Conservation (phyloP, 2,888 invertebrate species). For the Plebejus anna region DNA sequence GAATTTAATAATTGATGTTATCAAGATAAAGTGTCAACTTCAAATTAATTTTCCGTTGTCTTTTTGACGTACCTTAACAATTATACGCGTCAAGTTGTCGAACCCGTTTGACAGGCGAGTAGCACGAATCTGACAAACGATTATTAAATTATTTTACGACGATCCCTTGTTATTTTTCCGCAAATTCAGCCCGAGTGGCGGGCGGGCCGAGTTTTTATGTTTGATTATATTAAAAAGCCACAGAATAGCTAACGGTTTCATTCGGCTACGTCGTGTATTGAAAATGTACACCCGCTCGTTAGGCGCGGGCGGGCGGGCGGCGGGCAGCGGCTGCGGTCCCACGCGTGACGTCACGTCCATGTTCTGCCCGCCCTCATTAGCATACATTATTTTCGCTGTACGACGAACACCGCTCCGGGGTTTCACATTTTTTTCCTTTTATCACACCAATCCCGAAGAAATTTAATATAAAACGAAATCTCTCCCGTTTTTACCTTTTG, state of each 20-base stretch:
- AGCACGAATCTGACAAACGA: background rate
- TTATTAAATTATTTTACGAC: background rate
- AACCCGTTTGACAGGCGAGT: background rate
- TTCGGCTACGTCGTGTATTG: slow-evolving; percentile 49
- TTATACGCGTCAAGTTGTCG: background rate
- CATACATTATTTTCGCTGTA: slow-evolving; percentile 77
- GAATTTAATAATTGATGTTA: background rate
- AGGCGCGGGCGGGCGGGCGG: slow-evolving; percentile 48
- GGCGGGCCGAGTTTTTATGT: slow-evolving; percentile 22
- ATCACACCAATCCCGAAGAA: slow-evolving; percentile 48
- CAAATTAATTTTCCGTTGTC: background rate
- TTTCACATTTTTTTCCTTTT: slow-evolving; percentile 63
- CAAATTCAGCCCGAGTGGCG: background rate
- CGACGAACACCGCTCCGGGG: slow-evolving; percentile 62
- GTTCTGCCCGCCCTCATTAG: slow-evolving; percentile 70
- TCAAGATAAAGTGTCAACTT: background rate
- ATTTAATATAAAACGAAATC: slow-evolving; percentile 30
- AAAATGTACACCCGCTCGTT: slow-evolving; percentile 73
- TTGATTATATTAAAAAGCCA: slow-evolving; percentile 35
- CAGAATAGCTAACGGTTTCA: slow-evolving; percentile 44
- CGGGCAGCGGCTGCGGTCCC: slow-evolving; percentile 62
- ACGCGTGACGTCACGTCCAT: slow-evolving; percentile 74
- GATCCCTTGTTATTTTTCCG: background rate
- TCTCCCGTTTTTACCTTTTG: too few species aligned
- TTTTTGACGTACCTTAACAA: background rate